Conservation (phyloP, 1,140 invertebrate species). For the Brachionus calyciflorus region DNA sequence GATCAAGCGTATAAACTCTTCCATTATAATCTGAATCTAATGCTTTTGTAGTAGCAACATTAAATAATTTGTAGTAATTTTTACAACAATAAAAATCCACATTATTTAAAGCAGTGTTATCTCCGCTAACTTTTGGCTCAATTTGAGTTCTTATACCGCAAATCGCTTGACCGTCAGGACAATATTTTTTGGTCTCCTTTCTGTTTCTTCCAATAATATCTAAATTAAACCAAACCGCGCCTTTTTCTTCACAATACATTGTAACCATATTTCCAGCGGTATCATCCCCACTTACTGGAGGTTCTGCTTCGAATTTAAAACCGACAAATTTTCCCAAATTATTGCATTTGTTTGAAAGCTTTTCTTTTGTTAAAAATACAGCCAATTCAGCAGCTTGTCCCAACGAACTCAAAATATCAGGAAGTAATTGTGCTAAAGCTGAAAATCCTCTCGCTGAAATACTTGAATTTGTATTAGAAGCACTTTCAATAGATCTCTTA, state of each 20-base stretch:
- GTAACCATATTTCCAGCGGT: not conserved
- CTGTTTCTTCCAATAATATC: not conserved
- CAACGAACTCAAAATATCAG: not conserved
- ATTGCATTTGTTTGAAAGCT: not conserved
- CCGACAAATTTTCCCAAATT: not conserved
- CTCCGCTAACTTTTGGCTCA: not conserved
- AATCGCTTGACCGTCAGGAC: not conserved
- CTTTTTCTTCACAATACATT: not conserved
- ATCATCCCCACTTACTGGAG: not conserved
- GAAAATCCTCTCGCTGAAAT: not conserved
- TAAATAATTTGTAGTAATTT: conserved; percentile 6
- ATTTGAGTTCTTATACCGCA: conserved; percentile 23
- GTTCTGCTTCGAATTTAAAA: not conserved
- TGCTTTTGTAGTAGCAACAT: not conserved
- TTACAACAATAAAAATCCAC: conserved; percentile 20
- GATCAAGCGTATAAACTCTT: conserved; percentile 11
- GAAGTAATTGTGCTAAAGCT: not conserved
- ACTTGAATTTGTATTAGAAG: not conserved
- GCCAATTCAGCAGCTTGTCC: not conserved
- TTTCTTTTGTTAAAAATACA: not conserved
- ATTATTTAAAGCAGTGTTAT: conserved; percentile 4
- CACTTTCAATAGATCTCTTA: not conserved
- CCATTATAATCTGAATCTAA: conserved; percentile 5
- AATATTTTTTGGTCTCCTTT: not conserved
- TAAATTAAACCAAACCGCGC: not conserved